Evolutionary conservation across 2,797 vertebrate genomes (phyloP), one percentile per base, ranked within the genome.

Genomic region (Hirundo rustica): DNA sequence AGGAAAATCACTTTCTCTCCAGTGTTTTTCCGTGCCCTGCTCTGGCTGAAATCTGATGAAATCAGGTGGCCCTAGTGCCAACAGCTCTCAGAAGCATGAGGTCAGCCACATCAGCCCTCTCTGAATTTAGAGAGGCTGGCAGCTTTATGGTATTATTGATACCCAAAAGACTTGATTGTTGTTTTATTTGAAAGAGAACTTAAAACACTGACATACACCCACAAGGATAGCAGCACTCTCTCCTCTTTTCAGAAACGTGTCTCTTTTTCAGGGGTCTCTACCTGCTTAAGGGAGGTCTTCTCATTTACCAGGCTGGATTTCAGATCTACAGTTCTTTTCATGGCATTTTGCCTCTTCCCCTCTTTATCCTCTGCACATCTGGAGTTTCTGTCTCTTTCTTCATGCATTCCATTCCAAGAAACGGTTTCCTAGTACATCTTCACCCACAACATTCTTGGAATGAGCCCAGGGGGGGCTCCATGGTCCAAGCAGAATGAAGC

Each of bases 101-200:
- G 16, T 40, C 13, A 36, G 47, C 10, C 9, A 3, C 1, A 0
- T 29, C 44, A 80, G 30, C 10, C 21, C 12, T 20, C 34, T 40
- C 53, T 40, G n/a, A 58, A 74, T 60, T 88, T 84, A 32, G 17
- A 71, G 71, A 81, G 27, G 10, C 29, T 58, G 48, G 5, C 36
- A 64, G 13, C 50, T 60, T 92, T 51, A 22, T 20, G 3, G 12
- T 36, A 20, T 50, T 80, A n/a, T 3, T 74, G 36, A 9, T 57
- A 60, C 7, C n/a, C 26, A 54, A 72, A 91, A 57, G 18, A 50
- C 0, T 21, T 66, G 45, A 62, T 9, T 68, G 14, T 12, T 34
- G 4, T 23, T 91, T 50, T 50, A 18, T 50, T 89, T 85, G 64
- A 71, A 86, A 88, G 32, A 50, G 7, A 88, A 45, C 44, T 73